Conservation (phyloP, 1,140 invertebrate genomes). For the Diuraphis noxia region DNA sequence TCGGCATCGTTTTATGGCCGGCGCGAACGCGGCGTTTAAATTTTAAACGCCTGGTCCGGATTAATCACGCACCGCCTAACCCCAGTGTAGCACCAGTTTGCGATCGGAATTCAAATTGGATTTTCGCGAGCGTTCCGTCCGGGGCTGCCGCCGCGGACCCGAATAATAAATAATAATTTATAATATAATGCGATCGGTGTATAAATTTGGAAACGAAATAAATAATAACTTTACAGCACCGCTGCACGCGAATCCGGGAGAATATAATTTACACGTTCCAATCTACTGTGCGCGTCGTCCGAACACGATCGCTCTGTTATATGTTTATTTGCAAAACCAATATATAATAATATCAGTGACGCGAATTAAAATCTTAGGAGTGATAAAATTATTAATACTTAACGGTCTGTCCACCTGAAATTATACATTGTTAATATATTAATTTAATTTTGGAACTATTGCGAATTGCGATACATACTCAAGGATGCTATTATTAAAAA, state of each 20-base stretch:
- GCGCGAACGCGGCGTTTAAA: conserved; percentile 34
- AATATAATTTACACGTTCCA: neutral
- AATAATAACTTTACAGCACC: neutral
- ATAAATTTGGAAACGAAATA: neutral
- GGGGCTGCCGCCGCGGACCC: neutral
- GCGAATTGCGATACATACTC: no score
- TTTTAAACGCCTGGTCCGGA: conserved; percentile 29
- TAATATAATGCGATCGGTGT: neutral
- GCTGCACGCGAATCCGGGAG: no score
- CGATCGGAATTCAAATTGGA: conserved; percentile 46
- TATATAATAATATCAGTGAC: neutral
- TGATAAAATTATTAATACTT: no score
- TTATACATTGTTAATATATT: no score
- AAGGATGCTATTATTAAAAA: no score
- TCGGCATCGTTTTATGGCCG: conserved; percentile 32
- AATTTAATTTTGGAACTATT: no score
- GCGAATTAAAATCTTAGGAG: neutral
- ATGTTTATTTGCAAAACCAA: neutral
- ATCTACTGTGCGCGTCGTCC: neutral
- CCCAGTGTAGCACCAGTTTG: neutral
- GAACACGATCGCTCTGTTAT: neutral
- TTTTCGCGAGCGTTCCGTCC: neutral
- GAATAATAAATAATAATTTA: neutral
- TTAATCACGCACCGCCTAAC: conserved; percentile 23
- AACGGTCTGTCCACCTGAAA: no score